Conservation (phyloP, 1,140 invertebrate genomes). For the Hyles vespertilio region DNA sequence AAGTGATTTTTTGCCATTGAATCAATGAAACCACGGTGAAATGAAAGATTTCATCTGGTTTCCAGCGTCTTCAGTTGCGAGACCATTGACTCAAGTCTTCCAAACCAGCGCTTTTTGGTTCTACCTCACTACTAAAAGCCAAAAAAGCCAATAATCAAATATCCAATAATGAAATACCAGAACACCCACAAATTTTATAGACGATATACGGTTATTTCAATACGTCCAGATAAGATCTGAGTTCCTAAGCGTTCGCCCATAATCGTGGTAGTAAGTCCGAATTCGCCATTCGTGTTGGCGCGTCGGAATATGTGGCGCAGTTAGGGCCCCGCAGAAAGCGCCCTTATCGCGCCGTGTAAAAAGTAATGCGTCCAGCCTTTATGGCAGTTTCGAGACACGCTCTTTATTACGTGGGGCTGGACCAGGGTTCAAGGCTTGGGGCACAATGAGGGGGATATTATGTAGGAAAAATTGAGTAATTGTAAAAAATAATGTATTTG, state of each 20-base stretch:
- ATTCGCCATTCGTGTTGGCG: conserved; percentile 42
- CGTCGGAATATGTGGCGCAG: conserved; percentile 43
- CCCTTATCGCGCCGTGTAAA: conserved; percentile 68
- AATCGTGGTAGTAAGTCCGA: conserved; percentile 21
- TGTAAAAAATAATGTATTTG: too few species aligned
- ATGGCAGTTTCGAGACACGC: conserved; percentile 72
- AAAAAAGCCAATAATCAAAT: neutral
- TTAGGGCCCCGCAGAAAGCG: conserved; percentile 32
- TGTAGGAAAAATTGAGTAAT: neutral
- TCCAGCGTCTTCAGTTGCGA: too few species aligned
- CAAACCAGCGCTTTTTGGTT: too few species aligned
- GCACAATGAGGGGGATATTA: conserved; percentile 19
- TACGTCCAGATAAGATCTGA: neutral
- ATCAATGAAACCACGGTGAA: too few species aligned
- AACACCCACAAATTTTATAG: neutral
- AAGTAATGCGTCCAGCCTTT: conserved; percentile 72
- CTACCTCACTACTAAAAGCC: too few species aligned
- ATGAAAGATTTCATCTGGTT: too few species aligned
- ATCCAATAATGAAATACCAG: neutral
- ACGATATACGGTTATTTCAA: conserved; percentile 2
- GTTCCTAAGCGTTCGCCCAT: conserved; percentile 13
- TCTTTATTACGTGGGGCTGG: conserved; percentile 65
- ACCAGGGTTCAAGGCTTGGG: conserved; percentile 9
- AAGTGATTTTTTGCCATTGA: too few species aligned
- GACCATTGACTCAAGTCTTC: too few species aligned